Conservation (phyloP, 1,140 invertebrate genomes). For the Drosophila pachea region DNA sequence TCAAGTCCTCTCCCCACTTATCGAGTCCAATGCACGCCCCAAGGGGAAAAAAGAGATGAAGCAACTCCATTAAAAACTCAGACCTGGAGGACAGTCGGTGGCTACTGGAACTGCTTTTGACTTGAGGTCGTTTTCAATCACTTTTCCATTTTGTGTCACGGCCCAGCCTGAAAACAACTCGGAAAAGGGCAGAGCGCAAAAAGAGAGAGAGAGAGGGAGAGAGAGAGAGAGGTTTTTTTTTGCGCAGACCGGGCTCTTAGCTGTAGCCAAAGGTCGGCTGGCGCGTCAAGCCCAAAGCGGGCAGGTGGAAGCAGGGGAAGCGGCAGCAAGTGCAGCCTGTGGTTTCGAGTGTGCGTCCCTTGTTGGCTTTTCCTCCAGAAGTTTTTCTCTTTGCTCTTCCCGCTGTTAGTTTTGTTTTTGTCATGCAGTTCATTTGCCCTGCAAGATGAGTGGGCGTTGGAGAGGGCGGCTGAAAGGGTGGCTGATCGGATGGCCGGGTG, state of each 20-base stretch:
- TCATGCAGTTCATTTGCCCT: conserved; percentile 60
- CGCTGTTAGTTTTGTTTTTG: not conserved
- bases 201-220: not conserved
- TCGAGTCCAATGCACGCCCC: conserved; percentile 17
- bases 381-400: conserved; percentile 21
- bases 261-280: conserved; percentile 21
- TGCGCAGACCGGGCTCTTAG: conserved; percentile 18
- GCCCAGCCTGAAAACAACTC: conserved; percentile 60
- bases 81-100: conserved; percentile 35
- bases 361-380: conserved; percentile 24
- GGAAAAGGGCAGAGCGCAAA: conserved; percentile 10
- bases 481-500: conserved; percentile 19
- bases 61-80: conserved; percentile 69
- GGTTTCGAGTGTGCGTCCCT: conserved; percentile 63
- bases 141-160: conserved; percentile 69
- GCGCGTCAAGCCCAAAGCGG: no score
- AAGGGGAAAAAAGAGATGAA: not conserved
- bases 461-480: conserved; percentile 29
- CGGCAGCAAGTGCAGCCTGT: conserved; percentile 49
- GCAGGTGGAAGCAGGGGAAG: not conserved
- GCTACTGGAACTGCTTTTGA: conserved; percentile 63
- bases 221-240: conserved; percentile 23
- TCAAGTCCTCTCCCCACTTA: conserved; percentile 35
- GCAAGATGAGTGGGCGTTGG: conserved; percentile 62
- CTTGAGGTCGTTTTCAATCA: conserved; percentile 77